A percentile compares a stretch with the other conserved stretches of the same genome.
phyloP scores from a whole-genome alignment of 2,888 invertebrate species.

The Biston betularia region DNA sequence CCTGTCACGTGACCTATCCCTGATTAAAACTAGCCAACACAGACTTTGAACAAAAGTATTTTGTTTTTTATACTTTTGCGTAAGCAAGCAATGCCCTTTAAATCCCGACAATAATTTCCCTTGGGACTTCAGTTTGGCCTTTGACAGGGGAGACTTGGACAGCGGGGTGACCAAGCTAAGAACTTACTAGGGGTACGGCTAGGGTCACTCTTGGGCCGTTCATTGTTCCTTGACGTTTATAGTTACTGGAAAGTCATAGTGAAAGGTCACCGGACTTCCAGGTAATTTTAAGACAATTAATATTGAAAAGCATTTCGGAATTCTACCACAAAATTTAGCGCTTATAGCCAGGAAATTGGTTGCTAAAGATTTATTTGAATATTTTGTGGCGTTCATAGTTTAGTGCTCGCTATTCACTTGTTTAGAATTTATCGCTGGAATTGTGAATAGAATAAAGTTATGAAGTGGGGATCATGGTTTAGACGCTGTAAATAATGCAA shows the following conservation, averaged over 20 bases:
- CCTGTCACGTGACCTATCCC: slow-evolving; percentile 71
- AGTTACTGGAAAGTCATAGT: slow-evolving; percentile 79
- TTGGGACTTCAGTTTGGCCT: slow-evolving; percentile 76
- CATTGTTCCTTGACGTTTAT: slow-evolving; percentile 84
- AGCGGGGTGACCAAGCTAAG: slow-evolving; percentile 73
- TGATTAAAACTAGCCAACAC: slow-evolving; percentile 68
- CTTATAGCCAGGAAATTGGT: slow-evolving; percentile 61
- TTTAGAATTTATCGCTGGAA: slow-evolving; percentile 51
- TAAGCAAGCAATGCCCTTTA: slow-evolving; percentile 85
- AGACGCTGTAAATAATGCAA: slow-evolving; percentile 40
- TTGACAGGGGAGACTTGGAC: slow-evolving; percentile 83
- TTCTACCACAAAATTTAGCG: slow-evolving; percentile 49
- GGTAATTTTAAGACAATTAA: slow-evolving; percentile 76
- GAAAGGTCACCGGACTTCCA: slow-evolving; percentile 71
- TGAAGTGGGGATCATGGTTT: slow-evolving; percentile 48
- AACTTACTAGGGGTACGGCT: slow-evolving; percentile 72
- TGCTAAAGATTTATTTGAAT: slow-evolving; percentile 62
- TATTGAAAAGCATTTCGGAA: slow-evolving; percentile 59
- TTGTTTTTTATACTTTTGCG: slow-evolving; percentile 79
- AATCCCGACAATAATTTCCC: slow-evolving; percentile 87
- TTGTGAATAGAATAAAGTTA: slow-evolving; percentile 55
- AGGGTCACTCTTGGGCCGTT: slow-evolving; percentile 79
- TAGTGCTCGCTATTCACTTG: slow-evolving; percentile 55
- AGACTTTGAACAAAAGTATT: slow-evolving; percentile 75
- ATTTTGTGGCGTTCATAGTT: slow-evolving; percentile 56